Evolutionary conservation across 1,140 invertebrate genomes (phyloP), one percentile per base, ranked within the genome.

Genomic region (Venturia canescens): DNA sequence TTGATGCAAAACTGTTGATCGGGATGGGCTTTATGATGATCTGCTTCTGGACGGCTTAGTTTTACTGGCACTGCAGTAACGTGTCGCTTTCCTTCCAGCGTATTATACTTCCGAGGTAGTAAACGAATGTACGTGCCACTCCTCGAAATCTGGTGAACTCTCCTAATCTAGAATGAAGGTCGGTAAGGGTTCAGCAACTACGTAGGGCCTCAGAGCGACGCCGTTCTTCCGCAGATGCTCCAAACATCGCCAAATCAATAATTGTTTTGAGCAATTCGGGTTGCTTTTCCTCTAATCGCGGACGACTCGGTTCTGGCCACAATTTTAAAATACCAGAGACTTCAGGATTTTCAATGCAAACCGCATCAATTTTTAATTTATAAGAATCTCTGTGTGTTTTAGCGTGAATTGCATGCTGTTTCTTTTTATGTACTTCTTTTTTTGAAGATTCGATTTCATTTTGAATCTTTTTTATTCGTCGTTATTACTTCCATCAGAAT

Each of bases 1-100:
- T 79, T 83, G 82, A 84, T 83, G 83, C 80, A 82, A 79, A 89
- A 88, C 21, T 83, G 74, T 23, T 70, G 70, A 79, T 85, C 80
- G 34, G 63, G 66, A 69, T 84, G 84, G 69, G 67, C 85, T 83
- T 80, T 85, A 78, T 87, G 87, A 78, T 87, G 82, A 84, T 85
- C 83, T 38, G 78, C 57, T 44, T 82, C 31, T 71, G 79, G 77
- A 69, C 84, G 83, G 84, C 80, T 85, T 50, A 89, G 85, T 81
- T 86, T 89, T 80, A 89, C 88, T 84, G 86, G 86, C 66, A 86
- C 86, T 78, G 86, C 85, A 75, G 82, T 80, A 83, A 86, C 83
- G 29, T 84, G 84, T 21, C 77, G 78, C 72, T 82, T 86, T 53
- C 81, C 84, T 53, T 86, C 79, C 78, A 57, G 70, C 50, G 84